Conservation (phyloP, 2,888 invertebrate species). For the Chromoteleia sp. region DNA sequence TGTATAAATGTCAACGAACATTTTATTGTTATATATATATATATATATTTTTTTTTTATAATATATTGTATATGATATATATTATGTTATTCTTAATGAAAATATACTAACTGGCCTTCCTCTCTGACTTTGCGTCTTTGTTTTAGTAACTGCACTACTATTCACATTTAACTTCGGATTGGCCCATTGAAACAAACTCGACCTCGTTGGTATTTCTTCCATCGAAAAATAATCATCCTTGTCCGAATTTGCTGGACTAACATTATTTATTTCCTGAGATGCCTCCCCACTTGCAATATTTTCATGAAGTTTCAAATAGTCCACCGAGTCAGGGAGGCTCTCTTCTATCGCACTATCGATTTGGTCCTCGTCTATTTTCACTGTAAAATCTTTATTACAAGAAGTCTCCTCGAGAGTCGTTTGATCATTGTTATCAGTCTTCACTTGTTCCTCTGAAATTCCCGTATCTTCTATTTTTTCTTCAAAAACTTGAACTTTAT, state of each 20-base stretch:
- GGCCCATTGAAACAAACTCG: constrained; percentile 30
- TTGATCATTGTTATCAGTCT: constrained; percentile 33
- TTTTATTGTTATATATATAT: too few species aligned
- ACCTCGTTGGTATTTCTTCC: constrained; percentile 20
- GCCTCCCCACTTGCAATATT: constrained; percentile 26
- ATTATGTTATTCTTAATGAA: constrained; percentile 8
- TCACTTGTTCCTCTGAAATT: too few species aligned
- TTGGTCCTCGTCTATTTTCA: constrained; percentile 10
- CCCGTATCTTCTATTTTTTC: too few species aligned
- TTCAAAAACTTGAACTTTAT: constrained; percentile 27
- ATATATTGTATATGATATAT: background rate
- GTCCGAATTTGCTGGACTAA: constrained; percentile 7
- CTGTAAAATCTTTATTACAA: background rate
- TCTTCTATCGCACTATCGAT: constrained; percentile 14
- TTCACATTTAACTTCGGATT: constrained; percentile 25
- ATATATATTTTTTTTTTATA: too few species aligned
- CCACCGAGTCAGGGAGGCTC: constrained; percentile 32
- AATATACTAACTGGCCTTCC: constrained; percentile 18
- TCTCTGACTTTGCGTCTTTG: background rate
- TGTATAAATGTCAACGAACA: too few species aligned
- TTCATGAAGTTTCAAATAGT: constrained; percentile 58
- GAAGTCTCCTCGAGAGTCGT: constrained; percentile 7
- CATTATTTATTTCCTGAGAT: background rate
- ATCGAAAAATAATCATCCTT: constrained; percentile 39
- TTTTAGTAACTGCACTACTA: background rate